Conservation (phyloP, 2,113 vertebrate species). For the Brachypteracias leptosomus region DNA sequence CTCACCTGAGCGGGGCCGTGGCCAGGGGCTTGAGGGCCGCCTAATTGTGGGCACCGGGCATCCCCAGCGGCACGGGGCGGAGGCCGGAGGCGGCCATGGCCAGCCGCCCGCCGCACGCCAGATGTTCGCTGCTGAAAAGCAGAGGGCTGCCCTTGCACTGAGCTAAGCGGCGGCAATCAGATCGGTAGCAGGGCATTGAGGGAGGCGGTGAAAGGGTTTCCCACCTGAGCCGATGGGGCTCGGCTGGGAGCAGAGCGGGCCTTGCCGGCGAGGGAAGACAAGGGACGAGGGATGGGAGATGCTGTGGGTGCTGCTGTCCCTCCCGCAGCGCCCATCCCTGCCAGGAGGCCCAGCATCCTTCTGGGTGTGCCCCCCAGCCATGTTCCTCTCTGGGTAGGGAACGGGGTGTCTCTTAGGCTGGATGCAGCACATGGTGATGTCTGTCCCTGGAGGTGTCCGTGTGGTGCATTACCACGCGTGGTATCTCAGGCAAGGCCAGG, state of each 20-base stretch:
- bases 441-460: not conserved
- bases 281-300: not conserved
- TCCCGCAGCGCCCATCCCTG: not conserved
- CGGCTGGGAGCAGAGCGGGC: not conserved
- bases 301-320: not conserved
- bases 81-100: not conserved
- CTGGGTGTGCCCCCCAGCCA: not conserved
- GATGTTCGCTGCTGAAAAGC: conserved; percentile 67
- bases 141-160: conserved; percentile 66
- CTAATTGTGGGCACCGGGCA: conserved; percentile 14
- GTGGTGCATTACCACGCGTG: rapidly evolving
- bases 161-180: conserved; percentile 73
- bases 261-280: not conserved
- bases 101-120: conserved; percentile 55
- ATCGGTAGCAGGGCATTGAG: conserved; percentile 71
- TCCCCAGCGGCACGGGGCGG: not conserved
- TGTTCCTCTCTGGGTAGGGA: not conserved
- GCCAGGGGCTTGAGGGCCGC: not conserved
- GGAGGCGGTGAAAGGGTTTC: conserved; percentile 64
- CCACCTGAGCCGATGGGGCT: conserved; percentile 68
- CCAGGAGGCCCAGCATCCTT: not conserved
- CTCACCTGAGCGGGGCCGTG: conserved; percentile 50
- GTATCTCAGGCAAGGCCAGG: not conserved
- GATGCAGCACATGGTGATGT: not conserved
- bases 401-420: not conserved